phyloP scores from a whole-genome alignment of 2,797 vertebrate genomes.

The Enteromius mattozi region DNA sequence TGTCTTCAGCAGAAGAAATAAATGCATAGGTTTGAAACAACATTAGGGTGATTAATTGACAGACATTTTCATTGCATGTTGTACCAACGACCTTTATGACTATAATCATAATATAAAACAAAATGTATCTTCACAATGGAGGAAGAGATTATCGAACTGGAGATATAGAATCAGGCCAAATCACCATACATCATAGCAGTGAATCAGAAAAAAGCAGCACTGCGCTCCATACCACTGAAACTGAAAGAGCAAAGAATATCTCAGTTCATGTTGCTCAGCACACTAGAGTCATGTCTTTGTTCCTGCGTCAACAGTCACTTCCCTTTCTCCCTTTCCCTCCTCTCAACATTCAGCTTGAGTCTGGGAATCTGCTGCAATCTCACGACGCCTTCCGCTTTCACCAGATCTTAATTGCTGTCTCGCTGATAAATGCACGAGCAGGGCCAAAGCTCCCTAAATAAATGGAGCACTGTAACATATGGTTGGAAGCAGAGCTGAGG shows the following conservation, averaged over 20 bases:
- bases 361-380: constrained; percentile 43
- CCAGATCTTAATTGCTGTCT: constrained; percentile 53
- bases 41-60: background rate
- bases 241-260: constrained; percentile 20
- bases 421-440: constrained; percentile 48
- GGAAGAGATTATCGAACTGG: background rate
- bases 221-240: background rate
- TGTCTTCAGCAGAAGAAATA: background rate
- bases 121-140: background rate
- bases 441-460: constrained; percentile 37
- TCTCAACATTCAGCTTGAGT: constrained; percentile 20
- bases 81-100: background rate
- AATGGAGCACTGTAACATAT: constrained; percentile 42
- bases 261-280: constrained; percentile 30
- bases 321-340: constrained; percentile 16
- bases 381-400: constrained; percentile 33
- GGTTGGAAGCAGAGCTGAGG: constrained; percentile 14
- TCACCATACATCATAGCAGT: background rate
- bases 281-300: constrained; percentile 20
- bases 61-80: background rate
- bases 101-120: background rate
- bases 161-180: background rate
- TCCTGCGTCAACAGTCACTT: constrained; percentile 35
- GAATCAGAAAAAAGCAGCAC: background rate
- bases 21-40: background rate